These are phyloP conservation scores for Hypena proboscidalis DNA, from an alignment of 2,888 invertebrate genomes.

Conservation along the genomic window DNA sequence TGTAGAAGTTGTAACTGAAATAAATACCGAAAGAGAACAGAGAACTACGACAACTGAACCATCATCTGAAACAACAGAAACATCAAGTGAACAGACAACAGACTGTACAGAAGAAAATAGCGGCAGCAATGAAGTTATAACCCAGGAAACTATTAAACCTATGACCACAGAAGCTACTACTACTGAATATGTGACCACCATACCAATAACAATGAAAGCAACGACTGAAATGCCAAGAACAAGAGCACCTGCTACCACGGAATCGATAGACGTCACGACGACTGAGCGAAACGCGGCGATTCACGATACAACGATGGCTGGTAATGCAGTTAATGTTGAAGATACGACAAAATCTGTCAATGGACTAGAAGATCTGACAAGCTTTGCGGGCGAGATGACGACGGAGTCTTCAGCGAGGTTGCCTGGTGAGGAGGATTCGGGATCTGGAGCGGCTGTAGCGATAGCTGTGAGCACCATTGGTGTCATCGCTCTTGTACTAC, in stretches of 20 bases:
- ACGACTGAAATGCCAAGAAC: constrained; percentile 19
- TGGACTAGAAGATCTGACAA: constrained; percentile 62
- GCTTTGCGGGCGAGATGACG: constrained; percentile 61
- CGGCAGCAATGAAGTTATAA: constrained; percentile 69
- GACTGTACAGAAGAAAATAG: constrained; percentile 64
- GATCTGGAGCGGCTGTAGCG: constrained; percentile 91
- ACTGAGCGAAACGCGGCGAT: constrained; percentile 50
- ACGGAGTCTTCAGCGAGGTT: constrained; percentile 67
- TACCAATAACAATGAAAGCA: constrained; percentile 13
- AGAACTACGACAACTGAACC: constrained; percentile 46
- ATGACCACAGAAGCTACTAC: constrained; percentile 31
- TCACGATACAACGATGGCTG: constrained; percentile 50
- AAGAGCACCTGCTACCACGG: constrained; percentile 13
- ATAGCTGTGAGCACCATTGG: constrained; percentile 93
- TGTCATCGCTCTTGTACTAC: constrained; percentile 89
- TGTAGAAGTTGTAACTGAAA: constrained; percentile 63
- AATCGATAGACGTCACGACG: constrained; percentile 30
- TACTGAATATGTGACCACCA: constrained; percentile 17
- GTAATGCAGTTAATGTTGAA: constrained; percentile 50
- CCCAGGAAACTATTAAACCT: constrained; percentile 33
- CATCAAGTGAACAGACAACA: constrained; percentile 23
- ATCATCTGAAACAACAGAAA: constrained; percentile 43
- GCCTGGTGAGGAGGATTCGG: constrained; percentile 66
- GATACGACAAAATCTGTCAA: constrained; percentile 56
- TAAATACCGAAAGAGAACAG: constrained; percentile 63